A percentile compares a stretch with the other conserved stretches of the same genome.
Conservation (phyloP, 2,888 invertebrate species). For the Amphipoea lucens region DNA sequence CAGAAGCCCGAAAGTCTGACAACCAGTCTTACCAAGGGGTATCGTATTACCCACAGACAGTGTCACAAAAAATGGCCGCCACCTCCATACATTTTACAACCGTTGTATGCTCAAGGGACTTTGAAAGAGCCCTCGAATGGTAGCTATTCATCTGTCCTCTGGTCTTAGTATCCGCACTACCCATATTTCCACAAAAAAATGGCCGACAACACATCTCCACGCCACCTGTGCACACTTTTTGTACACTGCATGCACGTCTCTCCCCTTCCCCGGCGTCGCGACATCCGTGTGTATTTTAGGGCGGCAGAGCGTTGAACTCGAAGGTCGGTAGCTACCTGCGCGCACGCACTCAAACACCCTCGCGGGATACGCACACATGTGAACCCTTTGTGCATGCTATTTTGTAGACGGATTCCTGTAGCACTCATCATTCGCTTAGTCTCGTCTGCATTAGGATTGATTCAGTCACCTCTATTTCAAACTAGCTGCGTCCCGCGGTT, state of each 20-base stretch:
- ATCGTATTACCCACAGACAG: neutral
- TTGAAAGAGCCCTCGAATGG: neutral
- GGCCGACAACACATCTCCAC: neutral
- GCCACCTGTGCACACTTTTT: constrained; percentile 55
- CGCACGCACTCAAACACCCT: constrained; percentile 36
- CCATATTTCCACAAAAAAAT: constrained; percentile 26
- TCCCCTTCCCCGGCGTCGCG: constrained; percentile 36
- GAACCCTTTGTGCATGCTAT: constrained; percentile 31
- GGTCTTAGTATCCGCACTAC: neutral
- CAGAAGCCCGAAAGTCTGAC: too few relatives aligned
- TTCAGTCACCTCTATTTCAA: neutral
- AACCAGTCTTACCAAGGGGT: too few relatives aligned
- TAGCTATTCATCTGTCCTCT: neutral
- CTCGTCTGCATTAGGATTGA: neutral
- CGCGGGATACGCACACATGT: constrained; percentile 32
- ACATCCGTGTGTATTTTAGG: constrained; percentile 70
- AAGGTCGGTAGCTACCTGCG: constrained; percentile 77
- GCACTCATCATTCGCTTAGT: neutral
- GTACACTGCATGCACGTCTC: constrained; percentile 16
- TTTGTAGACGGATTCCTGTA: constrained; percentile 31
- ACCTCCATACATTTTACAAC: neutral
- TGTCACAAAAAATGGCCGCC: constrained; percentile 29
- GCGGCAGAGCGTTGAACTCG: constrained; percentile 75
- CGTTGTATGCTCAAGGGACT: constrained; percentile 1
- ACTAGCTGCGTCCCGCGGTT: too few relatives aligned